phyloP scores from a whole-genome alignment of 2,113 vertebrate species.

The Phasianus colchicus region DNA sequence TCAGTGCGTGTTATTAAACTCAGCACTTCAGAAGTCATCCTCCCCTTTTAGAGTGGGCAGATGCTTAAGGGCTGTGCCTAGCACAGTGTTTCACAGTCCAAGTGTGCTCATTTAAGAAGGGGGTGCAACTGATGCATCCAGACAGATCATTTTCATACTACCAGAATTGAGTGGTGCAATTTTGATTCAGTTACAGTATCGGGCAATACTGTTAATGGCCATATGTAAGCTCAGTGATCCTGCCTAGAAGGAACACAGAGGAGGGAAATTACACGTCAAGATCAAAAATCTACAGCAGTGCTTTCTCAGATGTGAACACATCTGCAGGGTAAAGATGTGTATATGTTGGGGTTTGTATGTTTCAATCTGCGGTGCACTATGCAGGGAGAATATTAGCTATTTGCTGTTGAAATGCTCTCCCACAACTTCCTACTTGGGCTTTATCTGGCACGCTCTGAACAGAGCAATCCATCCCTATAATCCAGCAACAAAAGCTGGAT shows the following conservation, averaged over 20 bases:
- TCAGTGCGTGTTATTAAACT: background rate
- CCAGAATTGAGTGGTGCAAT: background rate
- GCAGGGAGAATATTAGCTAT: slow-evolving; percentile 36
- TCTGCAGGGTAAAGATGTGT: slow-evolving; percentile 19
- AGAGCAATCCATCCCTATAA: slow-evolving; percentile 69
- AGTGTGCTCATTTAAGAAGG: slow-evolving; percentile 20
- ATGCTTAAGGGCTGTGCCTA: background rate
- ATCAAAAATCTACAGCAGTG: slow-evolving; percentile 55
- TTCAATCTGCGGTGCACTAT: slow-evolving; percentile 46
- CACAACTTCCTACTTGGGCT: slow-evolving; percentile 49
- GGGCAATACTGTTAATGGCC: slow-evolving; percentile 20
- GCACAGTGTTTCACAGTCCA: background rate
- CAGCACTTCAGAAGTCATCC: slow-evolving; percentile 12
- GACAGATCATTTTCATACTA: slow-evolving; percentile 35
- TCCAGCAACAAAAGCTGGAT: slow-evolving; percentile 81
- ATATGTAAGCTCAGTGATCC: slow-evolving; percentile 62
- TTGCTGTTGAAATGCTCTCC: slow-evolving; percentile 58
- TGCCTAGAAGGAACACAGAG: slow-evolving; percentile 68
- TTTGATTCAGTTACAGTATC: slow-evolving; percentile 8
- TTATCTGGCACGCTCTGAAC: slow-evolving; percentile 62
- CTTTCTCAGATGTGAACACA: slow-evolving; percentile 61
- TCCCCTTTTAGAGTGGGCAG: slow-evolving; percentile 19
- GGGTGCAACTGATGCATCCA: slow-evolving; percentile 56
- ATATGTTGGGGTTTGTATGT: background rate
- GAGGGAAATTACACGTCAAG: slow-evolving; percentile 37